A percentile compares a stretch with the other conserved stretches of the same genome.
Conservation (phyloP, 2,888 invertebrate genomes). For the Melangyna quadrimaculata region DNA sequence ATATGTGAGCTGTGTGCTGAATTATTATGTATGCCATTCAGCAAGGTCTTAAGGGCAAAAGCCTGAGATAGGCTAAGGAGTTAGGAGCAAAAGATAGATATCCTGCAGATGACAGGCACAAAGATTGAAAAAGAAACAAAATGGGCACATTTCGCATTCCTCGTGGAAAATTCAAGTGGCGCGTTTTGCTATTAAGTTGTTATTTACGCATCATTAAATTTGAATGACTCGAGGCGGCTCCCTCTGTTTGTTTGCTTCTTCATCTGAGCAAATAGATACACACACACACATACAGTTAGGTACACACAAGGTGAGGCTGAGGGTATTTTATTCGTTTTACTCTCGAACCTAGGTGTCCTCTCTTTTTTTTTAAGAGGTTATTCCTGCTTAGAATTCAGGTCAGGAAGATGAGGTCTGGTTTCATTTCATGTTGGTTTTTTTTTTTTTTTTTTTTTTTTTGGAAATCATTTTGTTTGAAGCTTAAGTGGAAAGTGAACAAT, state of each 20-base stretch:
- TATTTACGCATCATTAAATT: constrained; percentile 66
- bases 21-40: constrained; percentile 34
- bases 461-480: not conserved
- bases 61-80: not conserved
- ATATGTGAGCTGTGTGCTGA: constrained; percentile 16
- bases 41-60: constrained; percentile 15
- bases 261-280: not conserved
- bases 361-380: not conserved
- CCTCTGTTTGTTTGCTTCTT: not conserved
- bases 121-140: constrained; percentile 29
- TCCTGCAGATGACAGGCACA: constrained; percentile 1
- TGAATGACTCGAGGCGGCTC: constrained; percentile 50
- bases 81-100: constrained; percentile 6
- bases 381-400: constrained; percentile 44
- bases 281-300: not conserved
- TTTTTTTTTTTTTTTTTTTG: constrained; percentile 1
- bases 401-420: not conserved
- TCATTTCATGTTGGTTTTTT: too few species aligned
- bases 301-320: too few species aligned
- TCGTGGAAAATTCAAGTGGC: constrained; percentile 58
- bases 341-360: not conserved
- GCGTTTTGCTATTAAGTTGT: constrained; percentile 67
- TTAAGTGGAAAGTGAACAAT: constrained; percentile 4
- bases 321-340: not conserved
- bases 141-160: constrained; percentile 47